Conservation (phyloP, 2,113 vertebrate species). For the Seriola quinqueradiata region DNA sequence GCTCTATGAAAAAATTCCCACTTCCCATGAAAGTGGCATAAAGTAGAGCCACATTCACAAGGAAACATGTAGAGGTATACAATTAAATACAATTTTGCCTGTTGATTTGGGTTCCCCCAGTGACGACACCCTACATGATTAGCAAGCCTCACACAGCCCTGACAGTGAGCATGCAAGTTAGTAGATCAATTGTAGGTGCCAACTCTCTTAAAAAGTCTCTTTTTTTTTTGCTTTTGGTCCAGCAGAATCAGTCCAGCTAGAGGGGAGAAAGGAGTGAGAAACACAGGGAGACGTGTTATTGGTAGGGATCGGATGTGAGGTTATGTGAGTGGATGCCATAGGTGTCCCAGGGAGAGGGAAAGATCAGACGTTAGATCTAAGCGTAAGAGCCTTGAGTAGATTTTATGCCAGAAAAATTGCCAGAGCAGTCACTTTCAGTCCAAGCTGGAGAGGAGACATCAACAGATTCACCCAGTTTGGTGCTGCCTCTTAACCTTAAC, state of each 20-base stretch:
- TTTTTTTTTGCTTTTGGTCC: slow-evolving; percentile 36
- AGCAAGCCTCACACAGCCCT: slow-evolving; percentile 53
- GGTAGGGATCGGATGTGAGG: slow-evolving; percentile 44
- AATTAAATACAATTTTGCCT: slow-evolving; percentile 5
- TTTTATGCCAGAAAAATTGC: slow-evolving; percentile 38
- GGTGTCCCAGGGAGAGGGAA: slow-evolving; percentile 49
- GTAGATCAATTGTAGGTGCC: slow-evolving; percentile 48
- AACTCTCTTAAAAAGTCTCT: slow-evolving; percentile 14
- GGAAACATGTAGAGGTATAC: background rate
- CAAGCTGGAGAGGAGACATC: slow-evolving; percentile 64
- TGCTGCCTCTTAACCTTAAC: background rate
- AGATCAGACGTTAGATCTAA: slow-evolving; percentile 55
- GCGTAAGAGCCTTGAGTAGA: slow-evolving; percentile 52
- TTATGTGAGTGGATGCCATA: slow-evolving; percentile 45
- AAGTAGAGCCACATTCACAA: slow-evolving; percentile 21
- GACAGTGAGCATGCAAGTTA: slow-evolving; percentile 76
- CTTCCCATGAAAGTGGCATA: background rate
- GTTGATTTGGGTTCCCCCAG: slow-evolving; percentile 33
- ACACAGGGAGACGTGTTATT: slow-evolving; percentile 56
- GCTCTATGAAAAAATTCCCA: background rate
- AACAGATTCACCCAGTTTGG: slow-evolving; percentile 25
- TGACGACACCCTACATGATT: slow-evolving; percentile 31
- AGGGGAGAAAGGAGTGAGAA: slow-evolving; percentile 53
- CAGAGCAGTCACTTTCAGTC: slow-evolving; percentile 54
- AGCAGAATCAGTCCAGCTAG: slow-evolving; percentile 56